Evolutionary conservation across 2,113 vertebrate genomes (phyloP).

Genomic region (Ia io): DNA sequence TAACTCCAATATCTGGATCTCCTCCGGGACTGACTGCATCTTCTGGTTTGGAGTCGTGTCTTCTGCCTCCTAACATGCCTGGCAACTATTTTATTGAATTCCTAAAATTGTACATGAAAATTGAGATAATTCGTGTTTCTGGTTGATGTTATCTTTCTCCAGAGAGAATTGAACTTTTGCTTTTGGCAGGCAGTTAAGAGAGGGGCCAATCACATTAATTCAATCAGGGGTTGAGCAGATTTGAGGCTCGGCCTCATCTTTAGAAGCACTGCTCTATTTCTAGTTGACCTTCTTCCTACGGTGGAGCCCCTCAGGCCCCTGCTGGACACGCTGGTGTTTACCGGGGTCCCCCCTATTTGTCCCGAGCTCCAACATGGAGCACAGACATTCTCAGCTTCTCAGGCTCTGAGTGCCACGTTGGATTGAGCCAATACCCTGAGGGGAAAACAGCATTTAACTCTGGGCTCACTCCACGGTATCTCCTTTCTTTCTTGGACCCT

Average conservation of each 20-base stretch:
- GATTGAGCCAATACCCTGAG: not conserved
- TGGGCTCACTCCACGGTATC: not conserved
- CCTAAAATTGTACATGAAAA: conserved; percentile 52
- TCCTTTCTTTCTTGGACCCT: not conserved
- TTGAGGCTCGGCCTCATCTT: conserved; percentile 12
- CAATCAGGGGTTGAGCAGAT: not conserved
- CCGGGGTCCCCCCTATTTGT: not conserved
- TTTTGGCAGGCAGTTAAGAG: conserved; percentile 43
- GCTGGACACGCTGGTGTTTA: not conserved
- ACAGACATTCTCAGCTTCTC: not conserved
- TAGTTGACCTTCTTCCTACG: not conserved
- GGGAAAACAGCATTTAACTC: not conserved
- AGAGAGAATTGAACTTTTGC: conserved; percentile 57
- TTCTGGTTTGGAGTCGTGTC: conserved; percentile 47
- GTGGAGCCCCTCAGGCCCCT: not conserved
- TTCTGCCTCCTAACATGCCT: conserved; percentile 49
- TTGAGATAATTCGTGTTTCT: conserved; percentile 55
- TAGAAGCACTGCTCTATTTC: not conserved
- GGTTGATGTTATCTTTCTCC: conserved; percentile 68
- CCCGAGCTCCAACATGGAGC: not conserved
- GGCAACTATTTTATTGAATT: conserved; percentile 62
- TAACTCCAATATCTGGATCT: conserved; percentile 17
- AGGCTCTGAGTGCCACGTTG: not conserved
- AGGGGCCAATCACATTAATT: conserved; percentile 42
- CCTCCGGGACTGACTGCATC: conserved; percentile 14